Evolutionary conservation across 2,797 vertebrate genomes (phyloP).

Genomic region (Anguilla obscura): DNA sequence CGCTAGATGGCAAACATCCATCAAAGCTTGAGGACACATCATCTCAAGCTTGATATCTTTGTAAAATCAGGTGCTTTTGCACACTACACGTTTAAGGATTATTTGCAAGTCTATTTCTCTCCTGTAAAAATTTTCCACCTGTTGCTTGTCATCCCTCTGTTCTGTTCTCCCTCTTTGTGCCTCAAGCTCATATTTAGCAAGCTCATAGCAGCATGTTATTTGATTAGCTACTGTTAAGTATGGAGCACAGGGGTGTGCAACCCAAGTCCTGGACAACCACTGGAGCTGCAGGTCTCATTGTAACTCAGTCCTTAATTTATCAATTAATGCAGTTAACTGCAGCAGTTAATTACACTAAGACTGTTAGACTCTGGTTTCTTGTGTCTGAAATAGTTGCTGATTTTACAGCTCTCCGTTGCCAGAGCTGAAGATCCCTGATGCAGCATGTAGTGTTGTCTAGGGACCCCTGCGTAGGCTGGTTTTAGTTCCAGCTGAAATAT

Average conservation of each 20-base stretch:
- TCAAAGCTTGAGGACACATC: background rate
- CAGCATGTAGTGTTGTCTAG: background rate
- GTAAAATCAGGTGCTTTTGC: background rate
- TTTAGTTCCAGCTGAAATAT: background rate
- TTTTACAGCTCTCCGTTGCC: no score
- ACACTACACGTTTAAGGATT: background rate
- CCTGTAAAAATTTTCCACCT: background rate
- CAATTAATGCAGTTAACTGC: no score
- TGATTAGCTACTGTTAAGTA: no score
- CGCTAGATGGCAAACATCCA: background rate
- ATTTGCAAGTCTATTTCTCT: background rate
- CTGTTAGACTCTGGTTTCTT: no score
- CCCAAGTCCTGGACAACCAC: no score
- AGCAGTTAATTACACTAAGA: no score
- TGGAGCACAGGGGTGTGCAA: no score
- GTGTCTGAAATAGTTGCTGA: no score
- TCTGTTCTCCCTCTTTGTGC: background rate
- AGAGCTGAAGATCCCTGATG: no score
- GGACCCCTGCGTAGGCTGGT: background rate
- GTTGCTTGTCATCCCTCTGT: background rate
- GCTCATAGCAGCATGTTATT: background rate
- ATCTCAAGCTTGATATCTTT: background rate
- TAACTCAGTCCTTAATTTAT: no score
- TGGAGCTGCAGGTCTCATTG: no score
- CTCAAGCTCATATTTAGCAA: background rate